Evolutionary conservation across 2,888 invertebrate species (phyloP), one percentile per base, ranked within the genome.

Genomic region (Eulithis testata): DNA sequence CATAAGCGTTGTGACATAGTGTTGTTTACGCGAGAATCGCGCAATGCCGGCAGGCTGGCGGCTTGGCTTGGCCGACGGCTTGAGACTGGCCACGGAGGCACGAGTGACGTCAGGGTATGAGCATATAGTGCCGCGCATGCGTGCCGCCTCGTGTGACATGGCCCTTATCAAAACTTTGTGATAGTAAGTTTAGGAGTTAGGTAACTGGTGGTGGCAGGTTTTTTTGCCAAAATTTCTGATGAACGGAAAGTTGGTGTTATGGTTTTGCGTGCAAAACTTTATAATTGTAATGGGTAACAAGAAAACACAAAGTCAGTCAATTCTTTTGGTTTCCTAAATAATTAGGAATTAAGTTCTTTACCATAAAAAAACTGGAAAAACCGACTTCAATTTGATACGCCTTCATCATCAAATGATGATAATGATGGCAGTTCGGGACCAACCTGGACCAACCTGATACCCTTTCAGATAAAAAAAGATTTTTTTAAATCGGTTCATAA

Each of bases 21-120:
- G 72, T 71, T 87, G 87, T 88, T 89, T 87, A 88, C 88, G 88
- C 84, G 85, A 75, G 74, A 66, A 74, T 76, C 73, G 77, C 79
- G 79, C 78, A 75, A 74, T 73, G 77, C 82, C 84, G 83, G 76
- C 76, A 79, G 79, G 75, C 82, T 78, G 77, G 82, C 76, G 80
- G 75, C 80, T 77, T 79, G 77, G 78, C 79, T 78, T 58, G 65
- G 78, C 78, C 72, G 78, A 70, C 77, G 79, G 78, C 77, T 77
- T 66, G 74, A 76, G 79, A 85, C 86, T 84, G 86, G 74, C 79
- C 75, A 66, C 71, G 74, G 71, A 71, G 66, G 63, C 71, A 56
- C 75, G 73, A 70, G 83, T 81, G 85, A 83, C 86, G 87, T 83
- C 86, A 82, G 75, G 75, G 73, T 70, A 44, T 61, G 78, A 75